Evolutionary conservation across 2,113 vertebrate genomes (phyloP).

Genomic region (Rhinolophus ferrumequinum): DNA sequence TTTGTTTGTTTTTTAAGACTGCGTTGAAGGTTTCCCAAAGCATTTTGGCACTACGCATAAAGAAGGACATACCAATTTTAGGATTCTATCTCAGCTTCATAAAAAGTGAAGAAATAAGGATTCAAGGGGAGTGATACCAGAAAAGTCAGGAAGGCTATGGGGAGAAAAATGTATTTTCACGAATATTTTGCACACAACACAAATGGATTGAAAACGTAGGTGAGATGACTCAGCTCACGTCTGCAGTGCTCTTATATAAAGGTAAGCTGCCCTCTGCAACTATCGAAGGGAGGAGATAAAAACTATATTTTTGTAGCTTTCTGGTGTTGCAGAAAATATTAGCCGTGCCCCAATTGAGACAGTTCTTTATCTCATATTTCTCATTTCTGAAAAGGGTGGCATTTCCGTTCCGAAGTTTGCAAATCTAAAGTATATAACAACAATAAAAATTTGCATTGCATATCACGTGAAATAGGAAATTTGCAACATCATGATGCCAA

Average conservation of each 20-base stretch:
- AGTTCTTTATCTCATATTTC: slow-evolving; percentile 7
- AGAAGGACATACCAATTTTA: not conserved
- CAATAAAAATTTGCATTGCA: not conserved
- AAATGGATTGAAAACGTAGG: not conserved
- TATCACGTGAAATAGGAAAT: not conserved
- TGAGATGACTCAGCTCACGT: not conserved
- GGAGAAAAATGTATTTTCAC: not conserved
- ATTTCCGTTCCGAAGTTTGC: slow-evolving; percentile 18
- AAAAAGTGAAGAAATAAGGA: not conserved
- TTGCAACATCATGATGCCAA: not conserved
- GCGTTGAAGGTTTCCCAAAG: not conserved
- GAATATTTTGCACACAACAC: slow-evolving; percentile 11
- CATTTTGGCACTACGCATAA: not conserved
- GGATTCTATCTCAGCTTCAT: not conserved
- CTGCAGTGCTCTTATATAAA: not conserved
- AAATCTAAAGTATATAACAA: not conserved
- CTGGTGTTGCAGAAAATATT: not conserved
- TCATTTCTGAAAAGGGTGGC: slow-evolving; percentile 1
- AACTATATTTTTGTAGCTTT: not conserved
- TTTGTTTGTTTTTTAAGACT: not conserved
- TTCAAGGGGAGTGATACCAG: not conserved
- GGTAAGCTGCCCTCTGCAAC: not conserved
- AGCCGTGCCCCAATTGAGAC: not conserved
- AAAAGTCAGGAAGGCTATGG: not conserved
- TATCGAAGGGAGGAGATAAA: not conserved